Evolutionary conservation across 2,797 vertebrate genomes (phyloP).

Genomic region (Odontamblyopus lacepedii): DNA sequence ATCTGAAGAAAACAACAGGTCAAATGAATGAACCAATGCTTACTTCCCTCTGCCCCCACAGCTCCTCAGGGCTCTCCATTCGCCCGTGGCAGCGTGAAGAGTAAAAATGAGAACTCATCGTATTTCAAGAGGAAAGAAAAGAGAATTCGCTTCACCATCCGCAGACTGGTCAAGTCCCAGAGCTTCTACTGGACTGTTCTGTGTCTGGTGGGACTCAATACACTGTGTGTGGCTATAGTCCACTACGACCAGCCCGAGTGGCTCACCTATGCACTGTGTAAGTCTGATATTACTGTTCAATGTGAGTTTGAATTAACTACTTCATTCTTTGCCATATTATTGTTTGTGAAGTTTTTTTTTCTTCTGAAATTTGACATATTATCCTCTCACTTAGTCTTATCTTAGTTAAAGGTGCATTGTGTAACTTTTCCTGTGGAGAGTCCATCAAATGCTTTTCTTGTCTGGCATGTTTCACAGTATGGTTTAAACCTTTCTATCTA

Average conservation of each 20-base stretch:
- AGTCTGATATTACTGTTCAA: constrained; percentile 52
- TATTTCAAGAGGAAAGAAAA: constrained; percentile 95
- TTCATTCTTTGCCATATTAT: no score
- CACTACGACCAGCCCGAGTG: constrained; percentile 93
- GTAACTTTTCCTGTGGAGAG: no score
- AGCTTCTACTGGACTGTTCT: constrained; percentile 96
- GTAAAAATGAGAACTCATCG: constrained; percentile 90
- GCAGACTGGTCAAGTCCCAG: constrained; percentile 95
- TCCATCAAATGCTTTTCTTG: no score
- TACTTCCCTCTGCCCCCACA: constrained; percentile 34
- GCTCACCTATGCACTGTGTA: constrained; percentile 92
- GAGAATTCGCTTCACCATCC: constrained; percentile 93
- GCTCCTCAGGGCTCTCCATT: constrained; percentile 89
- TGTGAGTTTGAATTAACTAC: no score
- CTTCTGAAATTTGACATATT: no score
- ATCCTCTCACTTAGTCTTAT: no score
- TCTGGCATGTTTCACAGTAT: no score
- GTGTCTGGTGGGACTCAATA: constrained; percentile 94
- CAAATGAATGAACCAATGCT: no score
- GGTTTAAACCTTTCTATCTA: no score
- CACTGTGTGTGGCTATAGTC: constrained; percentile 93
- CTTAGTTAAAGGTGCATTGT: no score
- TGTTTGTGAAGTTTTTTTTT: no score
- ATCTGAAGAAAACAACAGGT: not conserved
- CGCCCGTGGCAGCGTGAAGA: constrained; percentile 88